A percentile compares a stretch with the other conserved stretches of the same genome.
These are phyloP conservation scores for Tipula unca DNA, from an alignment of 2,888 invertebrate species.

Conservation along the genomic window DNA sequence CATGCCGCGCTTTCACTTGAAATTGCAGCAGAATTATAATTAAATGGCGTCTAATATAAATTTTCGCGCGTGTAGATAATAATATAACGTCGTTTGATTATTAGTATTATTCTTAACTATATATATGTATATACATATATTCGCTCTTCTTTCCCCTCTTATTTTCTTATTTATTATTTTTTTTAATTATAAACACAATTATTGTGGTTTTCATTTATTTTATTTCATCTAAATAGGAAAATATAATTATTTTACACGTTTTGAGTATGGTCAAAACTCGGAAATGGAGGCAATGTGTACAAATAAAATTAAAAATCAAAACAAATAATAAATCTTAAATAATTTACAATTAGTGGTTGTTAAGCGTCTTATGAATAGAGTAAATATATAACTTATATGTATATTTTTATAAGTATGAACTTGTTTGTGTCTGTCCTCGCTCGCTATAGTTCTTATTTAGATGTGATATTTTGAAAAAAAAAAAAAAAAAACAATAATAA, in stretches of 20 bases:
- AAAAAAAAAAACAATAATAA: not conserved
- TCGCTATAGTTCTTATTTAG: not conserved
- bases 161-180: not conserved
- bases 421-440: too few species aligned
- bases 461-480: not conserved
- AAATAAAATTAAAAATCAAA: not conserved
- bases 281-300: not conserved
- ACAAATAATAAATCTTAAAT: not conserved
- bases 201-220: not conserved
- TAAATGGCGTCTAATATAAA: not conserved
- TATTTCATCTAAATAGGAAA: not conserved
- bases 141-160: not conserved
- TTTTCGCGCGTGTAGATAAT: not conserved
- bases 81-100: not conserved
- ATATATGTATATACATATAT: not conserved
- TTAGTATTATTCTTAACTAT: not conserved
- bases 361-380: not conserved
- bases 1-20: slow-evolving; percentile 14
- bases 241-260: not conserved
- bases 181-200: not conserved
- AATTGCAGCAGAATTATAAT: not conserved
- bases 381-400: too few species aligned
- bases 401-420: not conserved
- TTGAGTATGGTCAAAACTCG: not conserved
- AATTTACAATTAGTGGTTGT: not conserved